Evolutionary conservation across 2,888 invertebrate species (phyloP).

Genomic region (Catocala sponsa): DNA sequence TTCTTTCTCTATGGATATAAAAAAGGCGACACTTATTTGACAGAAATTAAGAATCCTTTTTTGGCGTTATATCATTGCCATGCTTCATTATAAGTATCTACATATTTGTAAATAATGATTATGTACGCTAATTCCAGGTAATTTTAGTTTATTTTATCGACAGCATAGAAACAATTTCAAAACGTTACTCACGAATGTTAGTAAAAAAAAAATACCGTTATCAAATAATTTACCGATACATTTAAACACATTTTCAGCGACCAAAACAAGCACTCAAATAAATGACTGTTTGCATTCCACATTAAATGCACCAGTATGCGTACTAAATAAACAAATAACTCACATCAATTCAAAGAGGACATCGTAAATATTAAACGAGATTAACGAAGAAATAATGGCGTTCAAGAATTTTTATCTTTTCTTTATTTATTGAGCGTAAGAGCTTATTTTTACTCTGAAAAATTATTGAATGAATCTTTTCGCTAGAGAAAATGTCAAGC

Average conservation of each 20-base stretch:
- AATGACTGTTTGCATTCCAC: conserved; percentile 10
- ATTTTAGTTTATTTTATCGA: too few relatives aligned
- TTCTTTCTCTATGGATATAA: too few relatives aligned
- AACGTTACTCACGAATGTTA: neutral
- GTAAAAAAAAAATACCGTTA: neutral
- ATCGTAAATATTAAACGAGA: conserved; percentile 14
- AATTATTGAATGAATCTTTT: too few relatives aligned
- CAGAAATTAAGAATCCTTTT: too few relatives aligned
- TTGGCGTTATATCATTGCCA: too few relatives aligned
- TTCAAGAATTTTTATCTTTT: conserved; percentile 11
- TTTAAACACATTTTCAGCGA: neutral
- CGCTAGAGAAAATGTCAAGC: too few relatives aligned
- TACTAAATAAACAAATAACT: conserved; percentile 29
- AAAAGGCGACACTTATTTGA: too few relatives aligned
- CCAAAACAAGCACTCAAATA: conserved; percentile 5
- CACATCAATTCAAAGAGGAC: conserved; percentile 11
- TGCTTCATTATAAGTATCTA: too few relatives aligned
- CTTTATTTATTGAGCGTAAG: neutral
- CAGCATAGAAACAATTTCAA: too few relatives aligned
- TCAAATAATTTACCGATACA: neutral
- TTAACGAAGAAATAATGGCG: conserved; percentile 17
- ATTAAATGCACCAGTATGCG: conserved; percentile 2
- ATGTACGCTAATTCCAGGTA: too few relatives aligned
- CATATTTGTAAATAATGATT: too few relatives aligned
- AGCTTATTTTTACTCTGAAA: neutral